Base-by-base conservation (phyloP, 2,113 vertebrate species). In the Myrmophylax atrothorax region DNA sequence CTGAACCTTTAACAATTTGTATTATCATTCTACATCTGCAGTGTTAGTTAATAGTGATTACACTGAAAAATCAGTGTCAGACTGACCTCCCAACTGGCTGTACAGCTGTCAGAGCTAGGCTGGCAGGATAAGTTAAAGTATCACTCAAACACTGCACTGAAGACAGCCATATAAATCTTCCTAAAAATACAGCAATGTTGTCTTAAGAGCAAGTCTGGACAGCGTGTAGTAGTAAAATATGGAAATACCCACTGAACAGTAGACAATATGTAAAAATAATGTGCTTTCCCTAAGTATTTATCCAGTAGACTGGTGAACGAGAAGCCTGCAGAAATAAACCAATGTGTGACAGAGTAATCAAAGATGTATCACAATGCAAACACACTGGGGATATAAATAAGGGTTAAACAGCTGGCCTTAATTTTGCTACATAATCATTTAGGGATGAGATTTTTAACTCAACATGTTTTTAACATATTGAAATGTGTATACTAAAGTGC, bases 31-130 rank as follows among this genome's bases (percentile, higher is more conserved):
- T 77, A 35, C 24, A 80, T 77, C 53, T 95, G 53, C 10, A 5
- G 20, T 85, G 38, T 20, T 63, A 70, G 50, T 37, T 87, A 88
- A 68, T 55, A 82, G 53, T 76, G 70, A 91, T 79, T 93, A 80
- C 67, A 83, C 46, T 74, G 78, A 97, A 94, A 94, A 95, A 80
- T 80, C 75, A 49, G 70, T 66, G 58, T 93, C 82, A 93, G 64
- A 46, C 60, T 75, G 80, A 87, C 73, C 47, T 82, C 38, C 50
- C 90, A 90, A 58, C 50, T 76, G 78, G 85, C 55, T 83, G 40
- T 67, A 77, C 76, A 84, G 59, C 62, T 93, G 86, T 88, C 79
- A 93, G 42, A 94, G 42, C 7, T n/a, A 44, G 46, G 52, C 29
- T 93, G 50, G 64, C 64, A 77, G 89, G 44, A 28, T 67, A 84